These are phyloP conservation scores for Heliothis peltigera DNA, from an alignment of 2,888 invertebrate genomes.

Conservation along the genomic window DNA sequence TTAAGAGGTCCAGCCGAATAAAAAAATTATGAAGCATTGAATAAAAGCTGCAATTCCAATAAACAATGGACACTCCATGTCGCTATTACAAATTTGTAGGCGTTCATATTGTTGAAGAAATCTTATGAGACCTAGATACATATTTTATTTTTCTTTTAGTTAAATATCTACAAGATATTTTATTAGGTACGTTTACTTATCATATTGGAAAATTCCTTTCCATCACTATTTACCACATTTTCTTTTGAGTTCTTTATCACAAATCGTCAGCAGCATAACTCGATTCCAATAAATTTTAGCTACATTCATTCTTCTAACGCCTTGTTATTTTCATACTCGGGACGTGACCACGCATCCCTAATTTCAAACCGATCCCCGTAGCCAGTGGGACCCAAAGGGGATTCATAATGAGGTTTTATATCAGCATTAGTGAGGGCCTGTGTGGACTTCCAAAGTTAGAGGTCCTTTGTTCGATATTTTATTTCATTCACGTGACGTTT, in stretches of 20 bases:
- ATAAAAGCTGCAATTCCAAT: too few species aligned
- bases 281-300: conserved; percentile 58
- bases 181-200: not conserved
- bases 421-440: conserved; percentile 59
- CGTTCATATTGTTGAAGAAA: too few species aligned
- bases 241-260: not conserved
- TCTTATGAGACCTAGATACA: too few species aligned
- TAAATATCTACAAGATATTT: not conserved
- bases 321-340: conserved; percentile 77
- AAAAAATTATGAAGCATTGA: not conserved
- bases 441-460: conserved; percentile 42
- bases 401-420: conserved; percentile 70
- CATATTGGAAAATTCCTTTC: not conserved
- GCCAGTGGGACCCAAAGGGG: conserved; percentile 60
- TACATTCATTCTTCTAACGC: conserved; percentile 54
- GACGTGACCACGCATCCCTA: conserved; percentile 84
- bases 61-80: too few species aligned
- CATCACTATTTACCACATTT: not conserved
- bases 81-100: too few species aligned
- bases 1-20: not conserved
- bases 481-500: conserved; percentile 8
- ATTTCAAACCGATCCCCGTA: conserved; percentile 58
- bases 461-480: conserved; percentile 23
- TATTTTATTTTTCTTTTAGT: too few species aligned
- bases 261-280: conserved; percentile 20